These are phyloP conservation scores for Saimiri boliviensis DNA, from an alignment of 2,113 vertebrate genomes.

Conservation along the genomic window DNA sequence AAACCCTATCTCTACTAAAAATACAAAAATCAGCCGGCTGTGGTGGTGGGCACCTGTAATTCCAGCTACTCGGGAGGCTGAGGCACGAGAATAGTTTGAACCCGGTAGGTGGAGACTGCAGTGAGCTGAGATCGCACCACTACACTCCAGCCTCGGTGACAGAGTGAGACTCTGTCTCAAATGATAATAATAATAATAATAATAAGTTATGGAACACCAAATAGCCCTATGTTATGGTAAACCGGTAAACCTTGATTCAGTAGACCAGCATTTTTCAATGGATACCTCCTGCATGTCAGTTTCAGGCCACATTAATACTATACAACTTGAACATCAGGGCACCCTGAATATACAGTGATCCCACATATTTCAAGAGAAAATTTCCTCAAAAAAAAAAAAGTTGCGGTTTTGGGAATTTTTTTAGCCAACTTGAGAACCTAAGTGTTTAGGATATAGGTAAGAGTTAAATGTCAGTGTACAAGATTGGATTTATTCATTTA, in stretches of 20 bases:
- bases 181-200: too few relatives aligned
- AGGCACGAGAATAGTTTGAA: too few relatives aligned
- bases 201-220: not conserved
- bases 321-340: not conserved
- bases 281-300: not conserved
- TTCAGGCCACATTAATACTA: not conserved
- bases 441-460: not conserved
- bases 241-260: not conserved
- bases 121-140: too few relatives aligned
- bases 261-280: not conserved
- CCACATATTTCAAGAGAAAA: not conserved
- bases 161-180: too few relatives aligned
- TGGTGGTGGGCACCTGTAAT: too few relatives aligned
- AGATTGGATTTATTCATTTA: not conserved
- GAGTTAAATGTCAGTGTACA: not conserved
- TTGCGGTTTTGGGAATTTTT: not conserved
- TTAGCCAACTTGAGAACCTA: slow-evolving; percentile 20
- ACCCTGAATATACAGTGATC: not conserved
- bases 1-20: too few relatives aligned
- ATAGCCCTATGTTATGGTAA: not conserved
- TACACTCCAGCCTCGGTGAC: too few relatives aligned
- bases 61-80: too few relatives aligned
- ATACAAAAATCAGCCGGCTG: too few relatives aligned
- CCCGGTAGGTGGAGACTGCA: too few relatives aligned
- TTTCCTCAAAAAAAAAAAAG: not conserved